Percentiles rank a stretch among this genome's conserved stretches.
Evolutionary conservation across 2,888 invertebrate genomes (phyloP).

Genomic region (Micropterix aruncella): DNA sequence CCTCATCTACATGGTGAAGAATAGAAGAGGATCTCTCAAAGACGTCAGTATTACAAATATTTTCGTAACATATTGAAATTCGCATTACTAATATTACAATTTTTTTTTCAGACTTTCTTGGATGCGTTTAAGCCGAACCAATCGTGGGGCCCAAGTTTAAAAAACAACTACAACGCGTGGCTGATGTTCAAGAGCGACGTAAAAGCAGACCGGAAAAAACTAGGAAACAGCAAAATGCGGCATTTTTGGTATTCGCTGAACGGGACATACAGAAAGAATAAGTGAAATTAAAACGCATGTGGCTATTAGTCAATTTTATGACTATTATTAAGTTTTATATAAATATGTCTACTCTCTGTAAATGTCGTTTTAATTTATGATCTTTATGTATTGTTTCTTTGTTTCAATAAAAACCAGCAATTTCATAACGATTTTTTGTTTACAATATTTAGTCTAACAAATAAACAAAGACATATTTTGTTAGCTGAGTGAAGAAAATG

Average conservation of each 20-base stretch:
- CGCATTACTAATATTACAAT: slow-evolving; percentile 2
- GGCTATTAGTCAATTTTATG: not conserved
- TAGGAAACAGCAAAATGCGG: slow-evolving; percentile 25
- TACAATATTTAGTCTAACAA: too few species aligned
- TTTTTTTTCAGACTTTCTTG: slow-evolving; percentile 24
- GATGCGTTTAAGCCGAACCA: slow-evolving; percentile 29
- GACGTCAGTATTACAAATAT: slow-evolving; percentile 15
- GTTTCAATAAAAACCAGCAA: too few species aligned
- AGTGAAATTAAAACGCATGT: not conserved
- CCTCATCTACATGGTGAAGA: slow-evolving; percentile 18
- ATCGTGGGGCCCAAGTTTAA: slow-evolving; percentile 50
- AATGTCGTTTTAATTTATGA: too few species aligned
- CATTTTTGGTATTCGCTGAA: slow-evolving; percentile 23
- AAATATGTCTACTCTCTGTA: too few species aligned
- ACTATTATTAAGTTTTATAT: too few species aligned
- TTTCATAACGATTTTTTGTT: too few species aligned
- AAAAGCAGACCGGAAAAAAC: slow-evolving; percentile 22
- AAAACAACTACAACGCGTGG: slow-evolving; percentile 40
- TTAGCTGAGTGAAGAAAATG: too few species aligned
- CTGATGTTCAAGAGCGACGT: slow-evolving; percentile 35
- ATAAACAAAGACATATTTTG: too few species aligned
- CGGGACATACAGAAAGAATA: slow-evolving; percentile 22
- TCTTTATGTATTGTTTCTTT: too few species aligned
- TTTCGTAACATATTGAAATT: not conserved
- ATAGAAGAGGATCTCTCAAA: slow-evolving; percentile 15